These are phyloP conservation scores for Caenorhabditis brenneri DNA, from an alignment of 1,140 invertebrate species.

Conservation along the genomic window DNA sequence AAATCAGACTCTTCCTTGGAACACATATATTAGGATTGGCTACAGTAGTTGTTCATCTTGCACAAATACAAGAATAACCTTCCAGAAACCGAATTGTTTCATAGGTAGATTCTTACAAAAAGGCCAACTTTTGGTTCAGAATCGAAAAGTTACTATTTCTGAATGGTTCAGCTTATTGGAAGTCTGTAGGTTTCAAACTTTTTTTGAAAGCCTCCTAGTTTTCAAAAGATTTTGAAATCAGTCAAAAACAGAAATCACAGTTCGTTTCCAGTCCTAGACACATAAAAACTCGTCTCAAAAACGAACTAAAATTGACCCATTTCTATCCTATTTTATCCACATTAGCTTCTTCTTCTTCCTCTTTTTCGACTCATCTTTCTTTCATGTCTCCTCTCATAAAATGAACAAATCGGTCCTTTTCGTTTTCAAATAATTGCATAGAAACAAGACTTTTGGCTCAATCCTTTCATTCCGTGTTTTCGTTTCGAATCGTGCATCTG, in stretches of 20 bases:
- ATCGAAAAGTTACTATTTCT: no score
- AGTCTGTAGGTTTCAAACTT: no score
- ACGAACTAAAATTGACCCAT: neutral
- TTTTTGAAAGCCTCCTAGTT: neutral
- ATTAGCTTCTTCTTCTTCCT: neutral
- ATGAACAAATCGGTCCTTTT: neutral
- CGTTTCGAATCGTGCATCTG: neutral
- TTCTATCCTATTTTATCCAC: neutral
- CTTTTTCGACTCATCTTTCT: neutral
- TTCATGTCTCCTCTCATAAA: neutral
- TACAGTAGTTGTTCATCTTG: no score
- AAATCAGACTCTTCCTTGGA: neutral
- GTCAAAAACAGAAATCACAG: no score
- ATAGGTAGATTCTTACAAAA: no score
- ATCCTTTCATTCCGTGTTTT: neutral
- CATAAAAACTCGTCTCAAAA: neutral
- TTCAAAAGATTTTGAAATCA: neutral
- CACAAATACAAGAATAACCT: no score
- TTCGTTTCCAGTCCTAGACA: neutral
- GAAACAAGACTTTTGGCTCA: neutral
- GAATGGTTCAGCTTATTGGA: no score
- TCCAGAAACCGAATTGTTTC: no score
- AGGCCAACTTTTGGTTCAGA: no score
- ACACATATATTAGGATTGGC: no score
- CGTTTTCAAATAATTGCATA: constrained; percentile 9